phyloP scores from a whole-genome alignment of 2,797 vertebrate genomes.

The Cynopterus sphinx region DNA sequence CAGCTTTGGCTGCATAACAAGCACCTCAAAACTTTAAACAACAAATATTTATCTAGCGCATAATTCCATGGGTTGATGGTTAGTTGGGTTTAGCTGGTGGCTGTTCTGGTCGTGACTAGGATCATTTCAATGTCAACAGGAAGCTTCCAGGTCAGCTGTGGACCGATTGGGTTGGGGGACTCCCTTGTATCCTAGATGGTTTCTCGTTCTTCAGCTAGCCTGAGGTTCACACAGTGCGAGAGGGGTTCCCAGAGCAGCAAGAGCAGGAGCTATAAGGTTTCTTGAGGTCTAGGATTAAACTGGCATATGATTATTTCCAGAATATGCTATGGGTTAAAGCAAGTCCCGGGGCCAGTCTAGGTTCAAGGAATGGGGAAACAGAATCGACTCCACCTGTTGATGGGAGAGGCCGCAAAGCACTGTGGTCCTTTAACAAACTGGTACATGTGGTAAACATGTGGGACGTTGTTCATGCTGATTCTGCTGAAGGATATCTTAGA shows the following conservation, averaged over 20 bases:
- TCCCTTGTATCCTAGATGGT: neutral
- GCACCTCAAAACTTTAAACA: neutral
- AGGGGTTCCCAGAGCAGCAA: neutral
- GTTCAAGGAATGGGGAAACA: neutral
- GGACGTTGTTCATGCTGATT: neutral
- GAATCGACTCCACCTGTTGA: neutral
- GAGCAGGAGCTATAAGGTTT: neutral
- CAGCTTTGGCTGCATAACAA: neutral
- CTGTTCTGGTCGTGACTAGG: neutral
- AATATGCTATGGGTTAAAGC: neutral
- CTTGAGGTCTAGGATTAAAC: neutral
- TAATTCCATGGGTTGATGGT: neutral
- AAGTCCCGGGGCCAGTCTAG: neutral
- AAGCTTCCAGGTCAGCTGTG: neutral
- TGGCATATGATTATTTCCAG: neutral
- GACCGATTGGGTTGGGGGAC: neutral
- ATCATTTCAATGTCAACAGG: neutral
- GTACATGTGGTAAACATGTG: neutral
- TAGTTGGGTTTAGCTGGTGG: neutral
- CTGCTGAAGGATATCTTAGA: neutral
- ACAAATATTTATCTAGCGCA: neutral
- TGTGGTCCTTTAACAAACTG: neutral
- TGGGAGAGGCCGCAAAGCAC: neutral
- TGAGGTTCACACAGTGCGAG: neutral
- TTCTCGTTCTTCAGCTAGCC: neutral